A percentile compares a stretch with the other conserved stretches of the same genome.
phyloP scores from a whole-genome alignment of 2,113 vertebrate species.

The Poicephalus meyeri region DNA sequence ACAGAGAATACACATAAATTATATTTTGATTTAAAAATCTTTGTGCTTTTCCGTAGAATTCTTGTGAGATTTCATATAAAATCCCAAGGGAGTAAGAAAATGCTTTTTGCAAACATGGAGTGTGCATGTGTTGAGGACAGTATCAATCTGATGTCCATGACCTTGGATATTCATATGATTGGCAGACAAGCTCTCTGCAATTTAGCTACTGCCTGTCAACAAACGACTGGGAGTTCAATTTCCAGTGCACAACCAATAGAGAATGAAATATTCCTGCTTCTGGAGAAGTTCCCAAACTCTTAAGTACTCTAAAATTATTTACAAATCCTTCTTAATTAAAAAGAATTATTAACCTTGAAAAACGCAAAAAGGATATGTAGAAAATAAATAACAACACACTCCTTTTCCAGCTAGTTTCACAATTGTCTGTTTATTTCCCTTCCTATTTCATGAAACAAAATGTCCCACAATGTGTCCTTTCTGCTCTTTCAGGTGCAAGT shows the following conservation, averaged over 20 bases:
- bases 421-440: not conserved
- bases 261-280: not conserved
- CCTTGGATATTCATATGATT: not conserved
- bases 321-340: not conserved
- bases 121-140: not conserved
- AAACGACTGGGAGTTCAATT: not conserved
- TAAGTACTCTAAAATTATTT: not conserved
- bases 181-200: not conserved
- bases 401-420: not conserved
- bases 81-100: not conserved
- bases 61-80: not conserved
- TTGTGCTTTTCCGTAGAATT: not conserved
- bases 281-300: not conserved
- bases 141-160: not conserved
- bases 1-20: not conserved
- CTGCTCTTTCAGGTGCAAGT: not conserved
- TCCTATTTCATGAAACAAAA: not conserved
- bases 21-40: not conserved
- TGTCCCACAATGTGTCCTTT: not conserved
- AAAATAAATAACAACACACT: not conserved
- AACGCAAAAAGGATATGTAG: not conserved
- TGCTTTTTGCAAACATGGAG: not conserved
- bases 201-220: not conserved
- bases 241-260: not conserved
- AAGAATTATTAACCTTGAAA: not conserved